Evolutionary conservation across 2,113 vertebrate genomes (phyloP).

Genomic region (Noturus placidus): DNA sequence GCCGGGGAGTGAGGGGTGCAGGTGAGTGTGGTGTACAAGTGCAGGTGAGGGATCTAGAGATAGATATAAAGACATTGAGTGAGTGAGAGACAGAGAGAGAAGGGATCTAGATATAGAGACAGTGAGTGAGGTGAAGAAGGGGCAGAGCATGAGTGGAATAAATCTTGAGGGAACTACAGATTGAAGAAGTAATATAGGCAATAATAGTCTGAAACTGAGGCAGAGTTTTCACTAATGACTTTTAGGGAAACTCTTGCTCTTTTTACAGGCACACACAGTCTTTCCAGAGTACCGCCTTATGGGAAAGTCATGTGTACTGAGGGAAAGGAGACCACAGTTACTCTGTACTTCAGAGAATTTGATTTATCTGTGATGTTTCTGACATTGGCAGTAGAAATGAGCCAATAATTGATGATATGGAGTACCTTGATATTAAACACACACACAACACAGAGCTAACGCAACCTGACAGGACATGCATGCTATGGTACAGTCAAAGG

Average conservation of each 20-base stretch:
- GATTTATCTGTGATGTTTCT: conserved; percentile 16
- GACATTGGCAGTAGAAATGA: background rate
- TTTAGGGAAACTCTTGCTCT: conserved; percentile 8
- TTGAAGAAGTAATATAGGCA: background rate
- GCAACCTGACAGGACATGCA: background rate
- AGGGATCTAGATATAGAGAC: background rate
- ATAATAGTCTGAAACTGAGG: background rate
- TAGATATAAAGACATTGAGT: background rate
- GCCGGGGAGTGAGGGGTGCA: background rate
- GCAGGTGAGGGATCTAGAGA: background rate
- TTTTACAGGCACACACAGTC: conserved; percentile 31
- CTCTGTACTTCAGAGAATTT: conserved; percentile 27
- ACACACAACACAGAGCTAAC: background rate
- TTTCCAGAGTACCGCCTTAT: conserved; percentile 40
- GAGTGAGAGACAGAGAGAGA: background rate
- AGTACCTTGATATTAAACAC: background rate
- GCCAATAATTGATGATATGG: background rate
- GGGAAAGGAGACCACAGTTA: conserved; percentile 42
- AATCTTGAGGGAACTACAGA: background rate
- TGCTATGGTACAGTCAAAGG: background rate
- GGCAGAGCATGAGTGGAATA: background rate
- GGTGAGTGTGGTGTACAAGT: too few relatives aligned
- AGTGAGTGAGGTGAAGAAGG: conserved; percentile 1
- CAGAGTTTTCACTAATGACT: conserved; percentile 23
- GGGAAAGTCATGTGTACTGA: conserved; percentile 34